A percentile compares a stretch with the other conserved stretches of the same genome.
Conservation (phyloP, 1,140 invertebrate genomes). For the Centruroides sculpturatus region DNA sequence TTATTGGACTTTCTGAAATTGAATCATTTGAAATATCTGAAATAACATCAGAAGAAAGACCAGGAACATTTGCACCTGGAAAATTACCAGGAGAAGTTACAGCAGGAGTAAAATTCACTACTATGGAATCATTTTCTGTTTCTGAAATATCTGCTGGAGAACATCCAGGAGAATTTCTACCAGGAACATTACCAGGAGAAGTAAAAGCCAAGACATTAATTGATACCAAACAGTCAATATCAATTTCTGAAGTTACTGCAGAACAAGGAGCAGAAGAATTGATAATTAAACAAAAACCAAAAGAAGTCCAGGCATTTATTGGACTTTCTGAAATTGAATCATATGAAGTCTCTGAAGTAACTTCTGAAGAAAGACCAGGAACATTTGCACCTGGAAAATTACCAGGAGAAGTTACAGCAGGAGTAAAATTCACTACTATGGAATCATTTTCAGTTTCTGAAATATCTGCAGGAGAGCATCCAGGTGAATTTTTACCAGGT, state of each 20-base stretch:
- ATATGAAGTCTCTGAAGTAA: conserved; percentile 3
- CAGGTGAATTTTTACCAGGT: conserved; percentile 5
- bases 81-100: conserved; percentile 12
- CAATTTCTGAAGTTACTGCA: conserved; percentile 8
- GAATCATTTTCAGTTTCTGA: conserved; percentile 1
- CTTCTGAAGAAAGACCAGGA: neutral
- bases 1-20: conserved; percentile 7
- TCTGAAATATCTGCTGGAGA: neutral
- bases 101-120: conserved; percentile 8
- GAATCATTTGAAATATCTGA: conserved; percentile 13
- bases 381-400: conserved; percentile 9
- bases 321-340: conserved; percentile 7
- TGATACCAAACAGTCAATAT: conserved; percentile 8
- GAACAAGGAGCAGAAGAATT: conserved; percentile 1
- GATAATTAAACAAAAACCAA: conserved; percentile 7
- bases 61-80: conserved; percentile 12
- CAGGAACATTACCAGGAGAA: conserved; percentile 12
- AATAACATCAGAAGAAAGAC: conserved; percentile 7
- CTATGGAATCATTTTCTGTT: neutral
- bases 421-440: conserved; percentile 5
- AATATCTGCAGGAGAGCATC: conserved; percentile 1
- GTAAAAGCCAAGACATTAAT: conserved; percentile 6
- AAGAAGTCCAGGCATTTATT: conserved; percentile 6
- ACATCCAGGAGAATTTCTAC: conserved; percentile 2
- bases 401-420: conserved; percentile 9